These are phyloP conservation scores for Axea sp. DNA, from an alignment of 2,888 invertebrate species.

Conservation along the genomic window DNA sequence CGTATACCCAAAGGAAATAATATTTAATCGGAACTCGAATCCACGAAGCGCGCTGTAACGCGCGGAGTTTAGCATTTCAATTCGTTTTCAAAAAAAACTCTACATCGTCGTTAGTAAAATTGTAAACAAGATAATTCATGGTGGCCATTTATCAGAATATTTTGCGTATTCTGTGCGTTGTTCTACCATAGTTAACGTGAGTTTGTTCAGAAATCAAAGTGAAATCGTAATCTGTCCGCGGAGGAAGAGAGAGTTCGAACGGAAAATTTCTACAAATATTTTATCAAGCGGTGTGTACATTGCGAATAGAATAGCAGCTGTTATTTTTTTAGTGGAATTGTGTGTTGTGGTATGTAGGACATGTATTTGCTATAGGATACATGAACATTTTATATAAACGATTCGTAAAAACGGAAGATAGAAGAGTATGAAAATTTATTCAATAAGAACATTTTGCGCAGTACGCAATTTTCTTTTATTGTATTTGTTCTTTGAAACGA, in stretches of 20 bases:
- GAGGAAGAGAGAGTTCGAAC: constrained; percentile 18
- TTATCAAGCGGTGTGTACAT: constrained; percentile 29
- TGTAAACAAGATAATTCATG: constrained; percentile 10
- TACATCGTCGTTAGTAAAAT: no score
- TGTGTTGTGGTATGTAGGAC: background rate
- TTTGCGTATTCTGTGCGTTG: background rate
- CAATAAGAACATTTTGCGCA: no score
- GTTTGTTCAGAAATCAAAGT: constrained; percentile 30
- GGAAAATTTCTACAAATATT: constrained; percentile 45
- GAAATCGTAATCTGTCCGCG: constrained; percentile 20
- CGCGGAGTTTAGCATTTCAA: background rate
- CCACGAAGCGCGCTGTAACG: background rate
- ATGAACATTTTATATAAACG: background rate
- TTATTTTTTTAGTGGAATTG: constrained; percentile 12
- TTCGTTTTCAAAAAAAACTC: background rate
- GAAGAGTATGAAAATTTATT: no score
- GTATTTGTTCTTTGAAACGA: no score
- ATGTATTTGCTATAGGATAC: background rate
- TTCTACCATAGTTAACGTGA: background rate
- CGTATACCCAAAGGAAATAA: no score
- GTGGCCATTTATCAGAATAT: background rate
- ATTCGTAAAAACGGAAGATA: background rate
- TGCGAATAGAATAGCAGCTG: constrained; percentile 26
- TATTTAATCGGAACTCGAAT: constrained; percentile 18
- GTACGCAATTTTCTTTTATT: no score